A percentile compares a stretch with the other conserved stretches of the same genome.
phyloP scores from a whole-genome alignment of 1,140 invertebrate genomes.

The Halyomorpha halys region DNA sequence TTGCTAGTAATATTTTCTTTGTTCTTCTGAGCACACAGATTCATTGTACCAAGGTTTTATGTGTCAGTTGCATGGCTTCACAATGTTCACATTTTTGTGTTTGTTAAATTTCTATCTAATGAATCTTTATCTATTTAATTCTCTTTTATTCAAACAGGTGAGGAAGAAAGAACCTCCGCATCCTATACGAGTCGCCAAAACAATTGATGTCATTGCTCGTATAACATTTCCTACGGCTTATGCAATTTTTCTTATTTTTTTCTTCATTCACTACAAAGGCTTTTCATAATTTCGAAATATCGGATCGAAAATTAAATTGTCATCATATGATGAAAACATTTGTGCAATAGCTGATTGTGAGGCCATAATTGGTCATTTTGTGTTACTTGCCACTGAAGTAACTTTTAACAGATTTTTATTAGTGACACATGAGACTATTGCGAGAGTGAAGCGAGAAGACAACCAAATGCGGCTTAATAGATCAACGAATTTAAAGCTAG shows the following conservation, averaged over 20 bases:
- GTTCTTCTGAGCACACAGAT: background rate
- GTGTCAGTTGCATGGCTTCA: conserved; percentile 17
- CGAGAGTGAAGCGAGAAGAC: background rate
- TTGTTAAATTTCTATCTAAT: background rate
- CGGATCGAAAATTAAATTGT: background rate
- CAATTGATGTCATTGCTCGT: conserved; percentile 85
- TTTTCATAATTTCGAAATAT: conserved; percentile 28
- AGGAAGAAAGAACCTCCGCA: conserved; percentile 80
- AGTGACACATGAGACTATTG: background rate
- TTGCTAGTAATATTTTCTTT: conserved; percentile 2
- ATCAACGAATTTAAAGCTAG: conserved; percentile 16
- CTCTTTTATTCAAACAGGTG: conserved; percentile 46
- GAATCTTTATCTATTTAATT: background rate
- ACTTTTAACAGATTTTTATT: no score
- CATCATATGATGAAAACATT: background rate
- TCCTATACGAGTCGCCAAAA: conserved; percentile 83
- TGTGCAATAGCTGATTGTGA: no score
- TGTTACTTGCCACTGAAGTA: conserved; percentile 4
- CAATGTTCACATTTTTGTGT: background rate
- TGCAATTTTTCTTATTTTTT: conserved; percentile 84
- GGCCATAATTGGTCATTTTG: background rate
- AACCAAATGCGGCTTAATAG: conserved; percentile 15
- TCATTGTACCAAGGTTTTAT: conserved; percentile 1
- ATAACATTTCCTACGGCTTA: conserved; percentile 86
- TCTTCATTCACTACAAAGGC: conserved; percentile 73